phyloP scores from a whole-genome alignment of 2,888 invertebrate genomes.

The Cryptus armator region DNA sequence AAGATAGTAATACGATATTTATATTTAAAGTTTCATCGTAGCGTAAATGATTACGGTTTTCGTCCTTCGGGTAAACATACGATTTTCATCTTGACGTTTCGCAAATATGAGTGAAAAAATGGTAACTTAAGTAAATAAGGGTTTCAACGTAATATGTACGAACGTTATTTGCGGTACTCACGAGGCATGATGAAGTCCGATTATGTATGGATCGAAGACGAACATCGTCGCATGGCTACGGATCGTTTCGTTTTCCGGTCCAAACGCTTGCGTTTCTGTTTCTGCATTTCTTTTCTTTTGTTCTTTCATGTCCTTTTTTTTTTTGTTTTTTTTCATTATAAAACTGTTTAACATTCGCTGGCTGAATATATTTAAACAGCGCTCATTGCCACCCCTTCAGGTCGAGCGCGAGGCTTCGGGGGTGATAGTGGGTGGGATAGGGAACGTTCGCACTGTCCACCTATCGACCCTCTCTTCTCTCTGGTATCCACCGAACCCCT shows the following conservation, averaged over 20 bases:
- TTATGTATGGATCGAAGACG: conserved; percentile 17
- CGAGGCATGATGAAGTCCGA: conserved; percentile 41
- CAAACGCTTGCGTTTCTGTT: conserved; percentile 2
- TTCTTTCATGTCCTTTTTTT: conserved; percentile 11
- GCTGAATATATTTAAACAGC: conserved; percentile 80
- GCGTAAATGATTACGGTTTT: not conserved
- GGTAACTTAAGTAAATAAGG: conserved; percentile 32
- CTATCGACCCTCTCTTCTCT: conserved; percentile 81
- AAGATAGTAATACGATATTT: not conserved
- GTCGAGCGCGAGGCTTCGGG: conserved; percentile 47
- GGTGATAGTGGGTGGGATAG: conserved; percentile 63
- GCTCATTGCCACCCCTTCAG: conserved; percentile 72
- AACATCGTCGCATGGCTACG: not conserved
- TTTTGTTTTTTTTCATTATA: conserved; percentile 45
- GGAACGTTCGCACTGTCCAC: conserved; percentile 77
- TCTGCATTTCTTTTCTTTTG: conserved; percentile 41
- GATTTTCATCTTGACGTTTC: conserved; percentile 27
- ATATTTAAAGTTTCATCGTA: not conserved
- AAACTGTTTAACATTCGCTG: conserved; percentile 80
- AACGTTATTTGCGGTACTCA: conserved; percentile 40
- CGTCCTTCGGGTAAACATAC: not conserved
- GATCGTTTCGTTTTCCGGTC: not conserved
- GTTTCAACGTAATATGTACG: conserved; percentile 2
- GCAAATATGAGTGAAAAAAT: conserved; percentile 48
- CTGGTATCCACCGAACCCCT: conserved; percentile 52